Evolutionary conservation across 2,888 invertebrate species (phyloP), one percentile per base, ranked within the genome.

Genomic region (Holacanthella duospinosa): DNA sequence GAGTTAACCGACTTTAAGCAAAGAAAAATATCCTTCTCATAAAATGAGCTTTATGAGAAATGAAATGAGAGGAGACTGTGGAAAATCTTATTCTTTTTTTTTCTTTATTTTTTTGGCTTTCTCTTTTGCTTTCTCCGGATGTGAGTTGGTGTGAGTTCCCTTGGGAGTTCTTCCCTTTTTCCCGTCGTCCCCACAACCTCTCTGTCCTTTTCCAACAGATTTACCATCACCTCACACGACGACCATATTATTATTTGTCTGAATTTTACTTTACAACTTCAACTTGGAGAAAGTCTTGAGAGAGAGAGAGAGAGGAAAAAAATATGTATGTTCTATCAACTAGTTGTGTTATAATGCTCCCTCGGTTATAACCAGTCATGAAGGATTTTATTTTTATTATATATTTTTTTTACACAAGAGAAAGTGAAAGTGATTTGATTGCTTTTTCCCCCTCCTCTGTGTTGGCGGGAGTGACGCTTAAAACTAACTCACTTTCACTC

Each of bases 1-100:
- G 68, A 68, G 68, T 63, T 68, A 68, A 66, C 68, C 65, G 66
- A 66, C 64, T 65, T 65, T 65, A 60, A 60, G 64, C 66, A 66
- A 56, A 68, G 61, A 66, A 68, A 68, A 61, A 68, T 66, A 65
- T 66, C 64, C 26, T 4, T 59, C 68, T 65, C 66, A 64, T 66
- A 68, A 68, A 68, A 59, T 27, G 48, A 61, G 64, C 60, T 65
- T 68, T 68, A 67, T 62, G 67, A 67, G 64, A 63, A 65, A 65
- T 67, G 67, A 65, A 67, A 65, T 43, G 53, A 56, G 59, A 62
- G 54, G 64, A 64, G 60, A 36, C 54, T 43, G 62, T 61, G 61
- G 59, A 63, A 61, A 59, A 64, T 62, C 64, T 66, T 61, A 64
- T 27, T 57, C 29, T 61, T 64, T 59, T 57, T 59, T 60, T 43